Base-by-base conservation (phyloP, 2,888 invertebrate genomes). In the Mantis religiosa region DNA sequence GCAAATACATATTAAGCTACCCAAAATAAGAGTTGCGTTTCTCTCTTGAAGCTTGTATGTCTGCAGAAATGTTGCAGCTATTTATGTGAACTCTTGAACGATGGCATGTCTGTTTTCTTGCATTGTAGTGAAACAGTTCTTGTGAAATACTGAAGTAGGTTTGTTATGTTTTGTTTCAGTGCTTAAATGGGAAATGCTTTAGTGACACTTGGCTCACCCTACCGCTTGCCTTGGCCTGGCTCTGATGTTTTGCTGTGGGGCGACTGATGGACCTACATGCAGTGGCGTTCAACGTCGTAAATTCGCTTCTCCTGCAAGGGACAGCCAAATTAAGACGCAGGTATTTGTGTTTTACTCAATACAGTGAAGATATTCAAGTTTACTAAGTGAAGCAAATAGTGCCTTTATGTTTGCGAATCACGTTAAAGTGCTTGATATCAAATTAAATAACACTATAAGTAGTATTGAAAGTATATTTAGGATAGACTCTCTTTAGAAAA, bases 151-250 rank as follows among this genome's bases (percentile, higher is more conserved):
- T 41, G 82, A n/a, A 71, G 28, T 25, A 30, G 87, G 27, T 87
- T 87, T 87, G 87, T 87, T 87, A 87, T 87, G 87, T 87, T 82
- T 86, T 81, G 86, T 86, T 86, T 28, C 83, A 12, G 28, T 30
- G 71, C 71, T 28, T 81, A 88, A 88, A 88, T 88, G 88, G 84
- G 88, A 88, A 88, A 88, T 88, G 88, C 88, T 88, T 88, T 81
- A 88, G 84, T 88, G 88, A 88, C 88, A 88, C 84, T 88, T 88
- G 88, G 88, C 28, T 34, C 28, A 20, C 84, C 28, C 83, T 34
- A 6, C 85, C 15, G 28, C 34, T 41, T 34, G 41, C 27, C 30
- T 27, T 82, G 87, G 41, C 83, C 82, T 87, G 20, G 83, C 83
- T 27, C n/a, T 81, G 88, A n/a, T 88, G 84, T 82, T 28, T 84